Evolutionary conservation across 2,113 vertebrate genomes (phyloP).

Genomic region (Pelecanus crispus): DNA sequence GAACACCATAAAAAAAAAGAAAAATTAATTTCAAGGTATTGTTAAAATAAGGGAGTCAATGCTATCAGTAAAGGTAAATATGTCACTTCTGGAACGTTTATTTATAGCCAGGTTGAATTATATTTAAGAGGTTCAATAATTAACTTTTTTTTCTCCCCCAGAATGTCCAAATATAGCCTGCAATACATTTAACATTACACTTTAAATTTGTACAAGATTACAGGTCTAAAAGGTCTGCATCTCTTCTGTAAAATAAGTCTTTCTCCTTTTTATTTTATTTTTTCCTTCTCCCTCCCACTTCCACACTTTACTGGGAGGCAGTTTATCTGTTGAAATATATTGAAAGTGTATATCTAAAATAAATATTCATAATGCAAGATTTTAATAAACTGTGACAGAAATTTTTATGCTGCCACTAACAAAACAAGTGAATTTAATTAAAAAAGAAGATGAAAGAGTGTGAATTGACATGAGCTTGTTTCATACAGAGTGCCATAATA

Average conservation of each 20-base stretch:
- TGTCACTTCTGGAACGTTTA: not conserved
- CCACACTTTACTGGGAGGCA: not conserved
- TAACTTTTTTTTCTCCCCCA: not conserved
- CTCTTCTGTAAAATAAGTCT: not conserved
- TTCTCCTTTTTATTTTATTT: not conserved
- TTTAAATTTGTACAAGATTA: not conserved
- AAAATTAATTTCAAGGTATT: not conserved
- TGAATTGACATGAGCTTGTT: slow-evolving; percentile 36
- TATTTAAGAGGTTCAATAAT: not conserved
- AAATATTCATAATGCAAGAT: slow-evolving; percentile 44
- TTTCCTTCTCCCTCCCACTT: not conserved
- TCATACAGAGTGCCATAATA: slow-evolving; percentile 1
- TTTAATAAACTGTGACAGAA: slow-evolving; percentile 15
- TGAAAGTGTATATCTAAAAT: slow-evolving; percentile 28
- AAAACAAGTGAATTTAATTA: slow-evolving; percentile 50
- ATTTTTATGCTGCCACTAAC: slow-evolving; percentile 17
- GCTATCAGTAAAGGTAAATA: not conserved
- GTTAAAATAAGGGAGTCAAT: not conserved
- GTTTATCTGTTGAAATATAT: slow-evolving; percentile 3
- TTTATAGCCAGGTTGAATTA: not conserved
- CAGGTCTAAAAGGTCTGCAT: not conserved
- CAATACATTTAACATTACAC: not conserved
- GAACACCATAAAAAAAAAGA: not conserved
- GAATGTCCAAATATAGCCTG: not conserved
- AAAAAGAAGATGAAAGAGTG: slow-evolving; percentile 42